Evolutionary conservation across 1,140 invertebrate genomes (phyloP).

Genomic region (Sinella curviseta): DNA sequence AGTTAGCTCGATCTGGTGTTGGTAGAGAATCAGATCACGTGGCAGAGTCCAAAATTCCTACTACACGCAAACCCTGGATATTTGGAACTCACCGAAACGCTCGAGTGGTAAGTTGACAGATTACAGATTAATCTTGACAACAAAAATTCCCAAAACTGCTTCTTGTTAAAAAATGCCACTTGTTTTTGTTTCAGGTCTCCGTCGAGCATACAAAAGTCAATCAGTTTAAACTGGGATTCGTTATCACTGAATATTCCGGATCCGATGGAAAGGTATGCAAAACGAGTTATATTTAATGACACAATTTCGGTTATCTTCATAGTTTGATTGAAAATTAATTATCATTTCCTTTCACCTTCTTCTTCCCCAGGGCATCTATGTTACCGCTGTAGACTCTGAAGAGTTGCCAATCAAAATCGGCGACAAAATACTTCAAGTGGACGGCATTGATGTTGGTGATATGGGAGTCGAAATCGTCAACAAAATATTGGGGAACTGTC

Average conservation of each 20-base stretch:
- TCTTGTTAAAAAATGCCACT: not conserved
- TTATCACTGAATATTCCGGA: slow-evolving; percentile 51
- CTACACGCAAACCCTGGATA: slow-evolving; percentile 58
- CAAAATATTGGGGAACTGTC: slow-evolving; percentile 48
- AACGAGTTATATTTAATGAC: not conserved
- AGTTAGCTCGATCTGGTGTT: not conserved
- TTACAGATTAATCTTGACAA: no score
- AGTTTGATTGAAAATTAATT: not conserved
- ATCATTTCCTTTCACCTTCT: not conserved
- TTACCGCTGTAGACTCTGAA: slow-evolving; percentile 61
- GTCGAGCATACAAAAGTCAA: slow-evolving; percentile 55
- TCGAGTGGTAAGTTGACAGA: slow-evolving; percentile 60
- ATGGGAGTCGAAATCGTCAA: slow-evolving; percentile 48
- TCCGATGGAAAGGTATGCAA: not conserved
- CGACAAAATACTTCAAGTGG: slow-evolving; percentile 65
- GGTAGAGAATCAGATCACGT: not conserved
- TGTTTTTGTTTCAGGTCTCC: slow-evolving; percentile 54
- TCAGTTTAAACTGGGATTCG: slow-evolving; percentile 57
- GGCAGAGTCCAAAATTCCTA: slow-evolving; percentile 33
- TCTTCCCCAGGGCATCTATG: slow-evolving; percentile 60
- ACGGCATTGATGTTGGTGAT: slow-evolving; percentile 64
- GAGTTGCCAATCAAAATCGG: slow-evolving; percentile 60
- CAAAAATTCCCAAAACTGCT: not conserved
- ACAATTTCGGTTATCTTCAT: not conserved
- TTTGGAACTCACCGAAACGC: slow-evolving; percentile 65